Evolutionary conservation across 2,888 invertebrate genomes (phyloP).

Genomic region (Shargacucullia verbasci): DNA sequence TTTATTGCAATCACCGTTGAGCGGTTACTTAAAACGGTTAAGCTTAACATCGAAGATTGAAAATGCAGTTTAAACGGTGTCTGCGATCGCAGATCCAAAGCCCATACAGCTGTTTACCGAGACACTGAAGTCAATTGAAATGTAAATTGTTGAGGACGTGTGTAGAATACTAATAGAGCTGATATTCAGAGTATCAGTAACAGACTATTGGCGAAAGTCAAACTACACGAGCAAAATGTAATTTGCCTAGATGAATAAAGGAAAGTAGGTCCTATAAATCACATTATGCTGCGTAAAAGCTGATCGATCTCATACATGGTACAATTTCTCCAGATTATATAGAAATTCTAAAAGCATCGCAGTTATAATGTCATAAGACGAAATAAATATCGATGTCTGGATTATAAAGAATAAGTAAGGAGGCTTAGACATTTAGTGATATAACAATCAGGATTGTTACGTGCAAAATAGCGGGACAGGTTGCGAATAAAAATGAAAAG

Average conservation of each 20-base stretch:
- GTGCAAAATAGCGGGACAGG: conserved; percentile 19
- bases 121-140: conserved; percentile 45
- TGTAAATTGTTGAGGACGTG: conserved; percentile 46
- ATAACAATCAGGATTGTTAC: conserved; percentile 12
- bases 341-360: conserved; percentile 30
- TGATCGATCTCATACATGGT: conserved; percentile 29
- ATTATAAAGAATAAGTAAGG: conserved; percentile 1
- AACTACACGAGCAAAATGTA: conserved; percentile 35
- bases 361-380: too few relatives aligned
- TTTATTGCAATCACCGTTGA: conserved; percentile 49
- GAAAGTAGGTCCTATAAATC: conserved; percentile 52
- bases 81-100: conserved; percentile 24
- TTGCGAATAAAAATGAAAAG: conserved; percentile 55
- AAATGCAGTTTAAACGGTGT: conserved; percentile 53
- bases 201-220: conserved; percentile 38
- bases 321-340: conserved; percentile 33
- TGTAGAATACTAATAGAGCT: conserved; percentile 29
- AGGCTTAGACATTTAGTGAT: conserved; percentile 12
- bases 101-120: conserved; percentile 33
- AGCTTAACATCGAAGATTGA: conserved; percentile 35
- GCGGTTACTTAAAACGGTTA: conserved; percentile 51
- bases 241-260: conserved; percentile 50
- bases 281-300: conserved; percentile 38
- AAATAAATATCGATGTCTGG: conserved; percentile 19
- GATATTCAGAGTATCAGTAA: conserved; percentile 29